Percentiles rank a stretch among this genome's conserved stretches.
Conservation (phyloP, 2,888 invertebrate species). For the Drosophila infuscata region DNA sequence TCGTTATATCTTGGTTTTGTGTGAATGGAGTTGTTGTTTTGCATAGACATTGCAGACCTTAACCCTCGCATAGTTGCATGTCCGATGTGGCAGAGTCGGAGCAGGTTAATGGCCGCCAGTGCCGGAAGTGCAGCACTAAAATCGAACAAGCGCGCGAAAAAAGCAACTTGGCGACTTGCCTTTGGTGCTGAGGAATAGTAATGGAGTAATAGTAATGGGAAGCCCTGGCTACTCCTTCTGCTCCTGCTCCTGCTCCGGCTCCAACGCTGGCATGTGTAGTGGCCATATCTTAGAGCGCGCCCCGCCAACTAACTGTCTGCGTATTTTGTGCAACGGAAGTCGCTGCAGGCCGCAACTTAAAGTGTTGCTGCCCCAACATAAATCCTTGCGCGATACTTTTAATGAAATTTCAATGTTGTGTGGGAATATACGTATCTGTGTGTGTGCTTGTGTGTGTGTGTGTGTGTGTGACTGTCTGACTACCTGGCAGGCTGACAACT, state of each 20-base stretch:
- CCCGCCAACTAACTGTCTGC: slow-evolving; percentile 63
- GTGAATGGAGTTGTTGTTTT: slow-evolving; percentile 36
- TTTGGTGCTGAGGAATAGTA: neutral
- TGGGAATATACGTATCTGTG: slow-evolving; percentile 7
- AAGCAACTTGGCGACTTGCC: slow-evolving; percentile 9
- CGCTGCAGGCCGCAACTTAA: slow-evolving; percentile 71
- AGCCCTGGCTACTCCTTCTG: slow-evolving; percentile 31
- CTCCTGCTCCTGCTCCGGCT: slow-evolving; percentile 47
- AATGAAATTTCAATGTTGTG: slow-evolving; percentile 80
- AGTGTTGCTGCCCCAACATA: slow-evolving; percentile 70
- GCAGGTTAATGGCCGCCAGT: slow-evolving; percentile 72
- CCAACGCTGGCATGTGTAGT: slow-evolving; percentile 69
- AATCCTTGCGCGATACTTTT: slow-evolving; percentile 71
- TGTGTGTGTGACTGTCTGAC: slow-evolving; percentile 7
- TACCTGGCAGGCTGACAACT: slow-evolving; percentile 53
- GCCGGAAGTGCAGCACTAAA: slow-evolving; percentile 75
- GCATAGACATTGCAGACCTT: slow-evolving; percentile 74
- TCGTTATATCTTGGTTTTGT: slow-evolving; percentile 9
- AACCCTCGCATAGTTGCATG: slow-evolving; percentile 75
- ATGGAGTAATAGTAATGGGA: slow-evolving; percentile 20
- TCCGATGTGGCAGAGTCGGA: slow-evolving; percentile 46
- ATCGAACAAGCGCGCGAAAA: slow-evolving; percentile 75
- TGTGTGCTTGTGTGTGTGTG: slow-evolving; percentile 13
- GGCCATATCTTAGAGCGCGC: slow-evolving; percentile 67
- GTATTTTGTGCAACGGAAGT: slow-evolving; percentile 74